Conservation (phyloP, 2,113 vertebrate species). For the Pholis gunnellus region DNA sequence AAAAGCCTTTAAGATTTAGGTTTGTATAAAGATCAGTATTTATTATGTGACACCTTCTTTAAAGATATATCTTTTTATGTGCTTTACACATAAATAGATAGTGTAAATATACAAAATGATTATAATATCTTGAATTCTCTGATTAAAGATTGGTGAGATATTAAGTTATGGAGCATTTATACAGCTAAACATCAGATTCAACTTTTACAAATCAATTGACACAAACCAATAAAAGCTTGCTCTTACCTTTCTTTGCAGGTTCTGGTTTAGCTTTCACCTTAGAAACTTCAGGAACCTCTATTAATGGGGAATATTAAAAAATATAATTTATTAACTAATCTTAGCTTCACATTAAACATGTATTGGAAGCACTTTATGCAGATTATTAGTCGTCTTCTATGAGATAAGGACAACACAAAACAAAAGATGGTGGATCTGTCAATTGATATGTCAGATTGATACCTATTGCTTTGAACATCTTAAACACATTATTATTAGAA, state of each 20-base stretch:
- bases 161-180: not conserved
- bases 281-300: constrained; percentile 13
- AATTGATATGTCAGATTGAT: not conserved
- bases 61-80: not conserved
- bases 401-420: too few species aligned
- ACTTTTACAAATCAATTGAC: not conserved
- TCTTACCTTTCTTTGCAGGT: constrained; percentile 47
- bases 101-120: too few species aligned
- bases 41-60: not conserved
- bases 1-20: not conserved
- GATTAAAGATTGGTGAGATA: not conserved
- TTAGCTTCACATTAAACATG: not conserved
- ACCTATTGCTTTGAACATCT: too few species aligned
- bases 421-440: not conserved
- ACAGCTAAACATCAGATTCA: not conserved
- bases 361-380: not conserved
- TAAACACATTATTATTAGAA: too few species aligned
- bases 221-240: not conserved
- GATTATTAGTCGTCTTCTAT: too few species aligned
- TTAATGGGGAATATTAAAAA: not conserved
- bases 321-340: not conserved
- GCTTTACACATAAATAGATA: not conserved
- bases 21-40: not conserved
- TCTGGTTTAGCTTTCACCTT: constrained; percentile 31
- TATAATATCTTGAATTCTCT: not conserved